These are phyloP conservation scores for Catharus ustulatus DNA, from an alignment of 2,797 vertebrate genomes.

Conservation along the genomic window DNA sequence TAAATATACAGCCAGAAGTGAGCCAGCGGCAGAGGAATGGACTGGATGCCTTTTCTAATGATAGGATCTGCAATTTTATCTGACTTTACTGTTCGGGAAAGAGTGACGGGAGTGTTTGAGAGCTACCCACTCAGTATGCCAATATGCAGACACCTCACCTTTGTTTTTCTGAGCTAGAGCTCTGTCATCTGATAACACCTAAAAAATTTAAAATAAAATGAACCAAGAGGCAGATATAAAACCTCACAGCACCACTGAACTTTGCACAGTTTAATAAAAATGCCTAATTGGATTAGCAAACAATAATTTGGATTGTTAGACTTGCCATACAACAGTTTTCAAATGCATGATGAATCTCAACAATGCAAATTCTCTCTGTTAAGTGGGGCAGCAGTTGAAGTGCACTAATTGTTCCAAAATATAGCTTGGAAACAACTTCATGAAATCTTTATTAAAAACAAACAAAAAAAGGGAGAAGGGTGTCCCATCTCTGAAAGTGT, in stretches of 20 bases:
- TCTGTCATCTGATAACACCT: not conserved
- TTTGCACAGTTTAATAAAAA: constrained; percentile 38
- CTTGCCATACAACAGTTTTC: constrained; percentile 12
- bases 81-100: not conserved
- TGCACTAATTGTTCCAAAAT: not conserved
- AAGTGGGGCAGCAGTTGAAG: not conserved
- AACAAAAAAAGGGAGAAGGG: not conserved
- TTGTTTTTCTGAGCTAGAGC: constrained; percentile 12
- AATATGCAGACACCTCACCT: not conserved
- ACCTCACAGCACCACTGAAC: not conserved
- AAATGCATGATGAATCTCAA: not conserved
- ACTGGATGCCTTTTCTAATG: not conserved
- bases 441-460: not conserved
- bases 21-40: not conserved
- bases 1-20: not conserved
- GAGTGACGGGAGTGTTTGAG: not conserved
- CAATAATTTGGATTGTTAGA: constrained; percentile 38
- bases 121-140: not conserved
- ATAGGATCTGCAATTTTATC: constrained; percentile 1
- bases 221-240: not conserved
- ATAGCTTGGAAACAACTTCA: not conserved
- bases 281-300: constrained; percentile 28
- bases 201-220: not conserved
- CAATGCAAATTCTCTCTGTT: not conserved
- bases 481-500: not conserved